Evolutionary conservation across 1,140 invertebrate species (phyloP), one percentile per base, ranked within the genome.

Genomic region (Apis florea): DNA sequence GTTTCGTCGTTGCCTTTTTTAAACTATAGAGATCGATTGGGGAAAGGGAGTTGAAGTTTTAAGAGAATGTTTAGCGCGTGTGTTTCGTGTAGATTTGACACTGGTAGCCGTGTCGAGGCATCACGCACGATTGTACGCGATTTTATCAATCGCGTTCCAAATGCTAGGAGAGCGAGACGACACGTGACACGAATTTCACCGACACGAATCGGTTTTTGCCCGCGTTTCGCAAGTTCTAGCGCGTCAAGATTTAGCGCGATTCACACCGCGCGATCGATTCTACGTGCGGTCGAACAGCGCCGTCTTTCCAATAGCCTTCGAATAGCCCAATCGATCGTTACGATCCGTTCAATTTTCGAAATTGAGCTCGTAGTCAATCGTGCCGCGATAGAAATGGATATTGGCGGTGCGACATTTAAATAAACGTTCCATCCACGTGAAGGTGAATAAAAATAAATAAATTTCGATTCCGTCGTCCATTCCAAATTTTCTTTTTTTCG

Each of bases 201-300:
- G 19, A 15, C 15, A 40, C 21, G 17, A 61, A 40, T 8, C 47
- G 47, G 17, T 59, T 47, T n/a, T 10, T n/a, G 58, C n/a, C 15
- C 56, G n/a, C 26, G n/a, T n/a, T n/a, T 73, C 61, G 56, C 71
- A 73, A 61, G 56, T 26, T 61, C 40, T 40, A n/a, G n/a, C n/a
- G n/a, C 31, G 40, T 49, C 56, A 17, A 59, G 71, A 73, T 61
- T 73, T 73, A 73, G 21, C n/a, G 71, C 49, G n/a, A 61, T 73
- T 61, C 26, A 61, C 56, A 61, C 40, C 12, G 12, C 12, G 21
- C 56, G 26, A 26, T 26, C 71, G 4, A 59, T 51, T 59, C 56
- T 10, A 17, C 3, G 68, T 31, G n/a, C 17, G 5, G 24, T 53
- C n/a, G 49, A 26, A 5, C 31, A 31, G 68, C 3, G n/a, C 17